phyloP scores from a whole-genome alignment of 1,140 invertebrate species.

The Caerostris darwini region DNA sequence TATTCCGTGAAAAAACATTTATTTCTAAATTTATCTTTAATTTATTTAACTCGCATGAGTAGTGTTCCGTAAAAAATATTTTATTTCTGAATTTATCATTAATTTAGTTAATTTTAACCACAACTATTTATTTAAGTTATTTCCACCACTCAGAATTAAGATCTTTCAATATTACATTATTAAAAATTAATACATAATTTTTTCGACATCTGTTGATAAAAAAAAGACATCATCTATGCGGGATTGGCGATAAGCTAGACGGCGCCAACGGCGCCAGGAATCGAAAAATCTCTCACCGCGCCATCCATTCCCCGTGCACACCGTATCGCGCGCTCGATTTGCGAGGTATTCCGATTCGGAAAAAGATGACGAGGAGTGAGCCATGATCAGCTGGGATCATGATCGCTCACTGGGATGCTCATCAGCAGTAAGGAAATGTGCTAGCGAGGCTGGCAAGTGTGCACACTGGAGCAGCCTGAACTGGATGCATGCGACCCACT shows the following conservation, averaged over 20 bases:
- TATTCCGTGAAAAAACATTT: too few relatives aligned
- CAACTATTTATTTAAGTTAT: too few relatives aligned
- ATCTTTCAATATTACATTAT: too few relatives aligned
- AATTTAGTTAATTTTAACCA: too few relatives aligned
- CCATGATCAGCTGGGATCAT: slow-evolving; percentile 61
- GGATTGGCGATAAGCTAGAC: neutral
- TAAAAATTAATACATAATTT: too few relatives aligned
- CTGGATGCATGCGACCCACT: slow-evolving; percentile 55
- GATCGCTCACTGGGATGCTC: slow-evolving; percentile 30
- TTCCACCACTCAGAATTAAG: too few relatives aligned
- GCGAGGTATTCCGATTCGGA: neutral
- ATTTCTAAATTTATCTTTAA: too few relatives aligned
- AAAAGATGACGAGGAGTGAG: slow-evolving; percentile 32
- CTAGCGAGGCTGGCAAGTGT: slow-evolving; percentile 37
- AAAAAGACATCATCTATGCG: too few relatives aligned
- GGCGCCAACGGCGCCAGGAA: neutral
- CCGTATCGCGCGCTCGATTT: slow-evolving; percentile 3
- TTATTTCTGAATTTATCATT: too few relatives aligned
- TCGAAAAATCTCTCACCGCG: neutral
- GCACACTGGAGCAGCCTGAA: slow-evolving; percentile 67
- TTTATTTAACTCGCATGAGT: too few relatives aligned
- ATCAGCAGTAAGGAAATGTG: slow-evolving; percentile 34
- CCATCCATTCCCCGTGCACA: neutral
- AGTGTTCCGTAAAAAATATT: too few relatives aligned
- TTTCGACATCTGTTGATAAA: too few relatives aligned